Conservation (phyloP, 2,888 invertebrate genomes). For the Dolichopus griseipennis region DNA sequence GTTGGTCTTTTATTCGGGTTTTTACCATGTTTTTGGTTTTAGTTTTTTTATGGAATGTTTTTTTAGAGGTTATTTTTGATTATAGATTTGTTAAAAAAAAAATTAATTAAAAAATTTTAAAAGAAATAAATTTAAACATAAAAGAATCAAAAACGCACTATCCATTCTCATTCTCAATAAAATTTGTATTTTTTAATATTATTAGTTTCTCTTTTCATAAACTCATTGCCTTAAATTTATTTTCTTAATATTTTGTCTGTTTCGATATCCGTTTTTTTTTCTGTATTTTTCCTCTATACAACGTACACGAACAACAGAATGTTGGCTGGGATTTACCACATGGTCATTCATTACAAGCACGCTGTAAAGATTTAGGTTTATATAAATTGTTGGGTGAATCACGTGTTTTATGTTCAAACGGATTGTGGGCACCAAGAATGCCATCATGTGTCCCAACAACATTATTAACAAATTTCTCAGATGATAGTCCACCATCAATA, state of each 20-base stretch:
- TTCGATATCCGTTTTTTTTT: not conserved
- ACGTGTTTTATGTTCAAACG: conserved; percentile 69
- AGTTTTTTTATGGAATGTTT: not conserved
- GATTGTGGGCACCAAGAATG: conserved; percentile 65
- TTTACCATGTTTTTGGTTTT: not conserved
- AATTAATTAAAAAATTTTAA: not conserved
- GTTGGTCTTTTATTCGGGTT: not conserved
- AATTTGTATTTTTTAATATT: not conserved
- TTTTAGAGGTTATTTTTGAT: not conserved
- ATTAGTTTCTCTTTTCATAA: not conserved
- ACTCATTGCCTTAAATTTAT: not conserved
- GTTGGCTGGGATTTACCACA: conserved; percentile 64
- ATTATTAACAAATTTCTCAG: conserved; percentile 76
- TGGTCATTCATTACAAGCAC: conserved; percentile 63
- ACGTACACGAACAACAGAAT: conserved; percentile 39
- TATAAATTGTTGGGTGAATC: conserved; percentile 76
- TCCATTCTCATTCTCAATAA: not conserved
- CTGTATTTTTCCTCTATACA: not conserved
- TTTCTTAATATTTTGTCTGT: not conserved
- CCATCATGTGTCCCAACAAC: conserved; percentile 83
- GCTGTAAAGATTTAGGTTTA: conserved; percentile 72
- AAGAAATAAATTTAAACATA: not conserved
- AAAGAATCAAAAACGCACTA: not conserved
- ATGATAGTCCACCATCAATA: conserved; percentile 75
- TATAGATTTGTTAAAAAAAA: not conserved